A percentile compares a stretch with the other conserved stretches of the same genome.
Conservation (phyloP, 2,113 vertebrate species). For the Romanogobio albipinnatus region DNA sequence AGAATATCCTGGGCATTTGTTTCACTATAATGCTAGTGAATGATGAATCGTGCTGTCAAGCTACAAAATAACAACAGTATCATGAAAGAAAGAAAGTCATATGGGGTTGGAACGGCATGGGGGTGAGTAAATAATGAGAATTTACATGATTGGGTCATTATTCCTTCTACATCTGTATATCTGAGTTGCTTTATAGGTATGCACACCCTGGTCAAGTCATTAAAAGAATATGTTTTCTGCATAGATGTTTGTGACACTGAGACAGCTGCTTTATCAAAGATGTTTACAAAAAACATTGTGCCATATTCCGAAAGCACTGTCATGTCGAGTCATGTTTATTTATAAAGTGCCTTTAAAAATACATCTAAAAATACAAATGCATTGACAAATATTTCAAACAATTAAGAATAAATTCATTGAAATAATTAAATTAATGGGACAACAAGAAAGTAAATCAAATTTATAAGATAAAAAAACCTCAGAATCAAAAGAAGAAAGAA, state of each 20-base stretch:
- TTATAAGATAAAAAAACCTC: background rate
- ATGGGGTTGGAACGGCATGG: background rate
- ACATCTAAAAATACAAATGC: background rate
- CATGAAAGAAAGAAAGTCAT: background rate
- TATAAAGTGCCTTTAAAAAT: background rate
- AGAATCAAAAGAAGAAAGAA: background rate
- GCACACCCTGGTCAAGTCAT: background rate
- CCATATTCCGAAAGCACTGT: background rate
- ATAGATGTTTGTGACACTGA: background rate
- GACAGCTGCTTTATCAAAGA: background rate
- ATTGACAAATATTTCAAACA: background rate
- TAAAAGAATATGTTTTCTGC: background rate
- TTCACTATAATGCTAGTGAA: background rate
- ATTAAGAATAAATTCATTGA: background rate
- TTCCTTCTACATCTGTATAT: conserved; percentile 5
- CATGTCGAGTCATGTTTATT: background rate
- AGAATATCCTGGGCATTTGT: background rate
- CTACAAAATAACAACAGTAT: background rate
- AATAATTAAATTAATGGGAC: background rate
- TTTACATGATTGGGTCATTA: background rate
- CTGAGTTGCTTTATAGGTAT: background rate
- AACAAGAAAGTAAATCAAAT: background rate
- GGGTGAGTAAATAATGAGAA: background rate
- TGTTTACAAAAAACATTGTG: background rate
- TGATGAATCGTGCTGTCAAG: background rate